Percentiles rank a stretch among this genome's conserved stretches.
phyloP scores from a whole-genome alignment of 2,113 vertebrate genomes.

The Spea bombifrons region DNA sequence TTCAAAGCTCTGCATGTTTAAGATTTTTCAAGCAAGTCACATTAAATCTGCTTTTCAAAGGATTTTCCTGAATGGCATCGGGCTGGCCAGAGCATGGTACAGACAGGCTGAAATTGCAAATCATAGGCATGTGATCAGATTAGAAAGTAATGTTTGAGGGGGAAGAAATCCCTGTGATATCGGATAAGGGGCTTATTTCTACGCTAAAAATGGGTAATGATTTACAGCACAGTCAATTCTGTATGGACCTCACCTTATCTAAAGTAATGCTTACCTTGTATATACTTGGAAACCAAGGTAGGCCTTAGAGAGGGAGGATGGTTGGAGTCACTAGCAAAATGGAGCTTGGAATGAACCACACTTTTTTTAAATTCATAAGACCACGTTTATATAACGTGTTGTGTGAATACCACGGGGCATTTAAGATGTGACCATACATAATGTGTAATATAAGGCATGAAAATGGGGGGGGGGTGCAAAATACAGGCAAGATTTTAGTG shows the following conservation, averaged over 20 bases:
- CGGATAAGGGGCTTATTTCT: slow-evolving; percentile 60
- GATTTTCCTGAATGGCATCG: slow-evolving; percentile 51
- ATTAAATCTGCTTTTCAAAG: slow-evolving; percentile 58
- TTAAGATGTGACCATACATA: too few species aligned
- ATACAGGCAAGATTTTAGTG: too few species aligned
- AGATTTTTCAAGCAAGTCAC: slow-evolving; percentile 49
- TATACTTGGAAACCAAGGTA: too few species aligned
- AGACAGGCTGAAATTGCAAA: slow-evolving; percentile 54
- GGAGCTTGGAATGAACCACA: too few species aligned
- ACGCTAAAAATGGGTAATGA: not conserved
- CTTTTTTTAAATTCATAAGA: too few species aligned
- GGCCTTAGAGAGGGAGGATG: too few species aligned
- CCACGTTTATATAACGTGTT: too few species aligned
- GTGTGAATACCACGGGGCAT: too few species aligned
- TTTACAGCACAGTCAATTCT: not conserved
- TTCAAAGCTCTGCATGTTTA: not conserved
- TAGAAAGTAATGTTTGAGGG: slow-evolving; percentile 59
- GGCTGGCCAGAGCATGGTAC: slow-evolving; percentile 60
- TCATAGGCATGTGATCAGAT: slow-evolving; percentile 67
- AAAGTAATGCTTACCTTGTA: not conserved
- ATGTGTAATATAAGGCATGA: too few species aligned
- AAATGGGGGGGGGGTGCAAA: too few species aligned
- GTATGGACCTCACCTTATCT: not conserved
- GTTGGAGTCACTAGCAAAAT: too few species aligned
- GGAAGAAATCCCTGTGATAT: slow-evolving; percentile 59